Conservation (phyloP, 2,113 vertebrate species). For the Phyllopteryx taeniolatus region DNA sequence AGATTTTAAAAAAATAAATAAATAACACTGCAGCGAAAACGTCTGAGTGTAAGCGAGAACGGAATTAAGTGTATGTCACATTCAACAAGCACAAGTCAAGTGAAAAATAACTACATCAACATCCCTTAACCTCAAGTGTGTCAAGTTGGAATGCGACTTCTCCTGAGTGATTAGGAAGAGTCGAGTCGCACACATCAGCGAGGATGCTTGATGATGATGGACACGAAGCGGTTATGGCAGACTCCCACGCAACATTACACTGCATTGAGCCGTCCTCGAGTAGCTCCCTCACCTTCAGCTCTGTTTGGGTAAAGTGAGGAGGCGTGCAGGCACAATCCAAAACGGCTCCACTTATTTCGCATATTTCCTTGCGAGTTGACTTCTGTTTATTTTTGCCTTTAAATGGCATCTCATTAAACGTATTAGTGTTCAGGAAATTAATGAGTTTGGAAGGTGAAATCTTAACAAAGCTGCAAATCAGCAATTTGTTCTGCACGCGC, state of each 20-base stretch:
- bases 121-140: conserved; percentile 33
- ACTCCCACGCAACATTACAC: conserved; percentile 61
- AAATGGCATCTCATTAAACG: conserved; percentile 53
- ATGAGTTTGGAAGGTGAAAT: conserved; percentile 29
- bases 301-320: conserved; percentile 64
- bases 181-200: conserved; percentile 50
- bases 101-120: conserved; percentile 36
- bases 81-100: conserved; percentile 51
- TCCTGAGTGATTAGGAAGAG: conserved; percentile 49
- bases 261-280: conserved; percentile 55
- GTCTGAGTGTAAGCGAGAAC: conserved; percentile 32
- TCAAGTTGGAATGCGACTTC: conserved; percentile 36
- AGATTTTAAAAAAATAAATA: conserved; percentile 23
- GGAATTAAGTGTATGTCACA: conserved; percentile 53
- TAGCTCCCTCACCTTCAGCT: conserved; percentile 65
- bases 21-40: background rate
- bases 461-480: conserved; percentile 29
- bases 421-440: conserved; percentile 49
- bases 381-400: conserved; percentile 34
- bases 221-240: conserved; percentile 57
- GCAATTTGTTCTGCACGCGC: background rate
- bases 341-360: conserved; percentile 41
- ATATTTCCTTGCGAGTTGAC: conserved; percentile 50
- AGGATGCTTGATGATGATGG: conserved; percentile 65
- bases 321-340: conserved; percentile 48